Conservation (phyloP, 2,113 vertebrate species). For the Neodontobutis hainanensis region DNA sequence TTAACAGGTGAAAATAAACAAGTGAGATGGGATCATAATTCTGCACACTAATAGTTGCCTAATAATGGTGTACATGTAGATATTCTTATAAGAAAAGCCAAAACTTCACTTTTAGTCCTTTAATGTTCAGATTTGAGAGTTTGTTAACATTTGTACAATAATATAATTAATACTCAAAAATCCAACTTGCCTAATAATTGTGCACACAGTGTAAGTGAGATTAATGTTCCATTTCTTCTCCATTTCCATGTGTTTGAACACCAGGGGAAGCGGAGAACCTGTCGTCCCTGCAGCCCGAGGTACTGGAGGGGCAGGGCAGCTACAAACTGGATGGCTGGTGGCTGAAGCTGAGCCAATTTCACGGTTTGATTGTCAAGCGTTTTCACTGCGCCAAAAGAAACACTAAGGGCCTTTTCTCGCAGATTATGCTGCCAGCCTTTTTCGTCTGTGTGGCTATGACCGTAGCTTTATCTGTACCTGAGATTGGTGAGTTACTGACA, state of each 20-base stretch:
- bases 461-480: slow-evolving; percentile 91
- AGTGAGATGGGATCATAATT: too few species aligned
- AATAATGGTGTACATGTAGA: too few species aligned
- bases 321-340: slow-evolving; percentile 91
- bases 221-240: too few species aligned
- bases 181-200: too few species aligned
- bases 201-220: too few species aligned
- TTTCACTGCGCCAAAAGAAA: slow-evolving; percentile 96
- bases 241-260: background rate
- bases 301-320: slow-evolving; percentile 84
- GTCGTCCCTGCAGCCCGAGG: slow-evolving; percentile 10
- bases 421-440: slow-evolving; percentile 94
- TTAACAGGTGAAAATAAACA: too few species aligned
- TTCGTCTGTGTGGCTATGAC: slow-evolving; percentile 98
- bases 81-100: too few species aligned
- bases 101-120: too few species aligned
- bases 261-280: slow-evolving; percentile 76
- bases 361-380: slow-evolving; percentile 92
- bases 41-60: too few species aligned
- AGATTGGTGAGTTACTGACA: slow-evolving; percentile 83
- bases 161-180: too few species aligned
- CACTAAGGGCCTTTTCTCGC: slow-evolving; percentile 95
- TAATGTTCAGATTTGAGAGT: too few species aligned
- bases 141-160: too few species aligned
- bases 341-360: slow-evolving; percentile 92